These are phyloP conservation scores for Eucidaris tribuloides DNA, from an alignment of 35 echinoderm and acorn worm genomes.

Conservation along the genomic window DNA sequence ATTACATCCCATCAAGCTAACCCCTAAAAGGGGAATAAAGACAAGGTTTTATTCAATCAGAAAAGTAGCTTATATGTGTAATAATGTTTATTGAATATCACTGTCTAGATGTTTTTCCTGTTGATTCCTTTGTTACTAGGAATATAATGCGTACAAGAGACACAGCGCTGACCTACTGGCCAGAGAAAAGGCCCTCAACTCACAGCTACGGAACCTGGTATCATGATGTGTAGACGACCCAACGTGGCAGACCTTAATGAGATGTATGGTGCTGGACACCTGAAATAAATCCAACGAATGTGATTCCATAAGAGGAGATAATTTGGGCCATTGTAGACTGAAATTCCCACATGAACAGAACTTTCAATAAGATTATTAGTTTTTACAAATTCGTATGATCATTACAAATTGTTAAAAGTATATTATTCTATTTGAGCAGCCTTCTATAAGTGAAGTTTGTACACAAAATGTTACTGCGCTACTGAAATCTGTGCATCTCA, in stretches of 20 bases:
- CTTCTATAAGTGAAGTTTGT: too few relatives aligned
- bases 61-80: too few relatives aligned
- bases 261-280: too few relatives aligned
- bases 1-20: too few relatives aligned
- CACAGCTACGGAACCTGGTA: slow-evolving; percentile 70
- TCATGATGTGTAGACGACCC: not conserved
- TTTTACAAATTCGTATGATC: too few relatives aligned
- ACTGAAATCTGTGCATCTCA: too few relatives aligned
- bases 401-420: too few relatives aligned
- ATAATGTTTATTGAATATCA: not conserved
- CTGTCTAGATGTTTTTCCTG: not conserved
- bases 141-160: slow-evolving; percentile 88
- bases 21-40: too few relatives aligned
- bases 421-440: too few relatives aligned
- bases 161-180: slow-evolving; percentile 64
- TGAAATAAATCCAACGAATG: not conserved
- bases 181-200: slow-evolving; percentile 77
- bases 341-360: not conserved
- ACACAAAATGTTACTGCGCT: too few relatives aligned
- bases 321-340: not conserved
- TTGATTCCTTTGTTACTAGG: slow-evolving; percentile 40
- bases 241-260: too few relatives aligned
- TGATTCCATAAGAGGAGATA: not conserved
- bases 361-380: not conserved
- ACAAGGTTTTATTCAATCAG: too few relatives aligned